Conservation (phyloP, 2,113 vertebrate genomes). For the Prunella fulvescens region DNA sequence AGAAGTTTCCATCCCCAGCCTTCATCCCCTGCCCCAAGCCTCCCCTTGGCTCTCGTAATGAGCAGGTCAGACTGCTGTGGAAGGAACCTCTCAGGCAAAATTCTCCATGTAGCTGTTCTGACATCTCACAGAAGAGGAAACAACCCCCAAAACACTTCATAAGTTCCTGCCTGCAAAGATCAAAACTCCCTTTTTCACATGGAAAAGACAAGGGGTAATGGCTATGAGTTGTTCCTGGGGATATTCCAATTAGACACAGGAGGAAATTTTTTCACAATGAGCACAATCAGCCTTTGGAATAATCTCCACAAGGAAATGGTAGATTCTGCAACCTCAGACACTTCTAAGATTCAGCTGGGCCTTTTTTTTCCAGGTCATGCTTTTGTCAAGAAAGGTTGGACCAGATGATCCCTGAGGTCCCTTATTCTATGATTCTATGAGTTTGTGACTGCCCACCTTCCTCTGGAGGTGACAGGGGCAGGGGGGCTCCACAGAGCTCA, state of each 20-base stretch:
- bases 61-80: not conserved
- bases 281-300: not conserved
- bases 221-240: not conserved
- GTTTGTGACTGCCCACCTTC: not conserved
- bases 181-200: not conserved
- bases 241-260: not conserved
- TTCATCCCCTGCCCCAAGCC: not conserved
- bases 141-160: not conserved
- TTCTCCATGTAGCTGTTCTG: not conserved
- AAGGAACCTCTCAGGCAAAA: not conserved
- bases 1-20: not conserved
- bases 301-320: not conserved
- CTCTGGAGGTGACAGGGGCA: not conserved
- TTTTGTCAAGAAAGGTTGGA: not conserved
- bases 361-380: not conserved
- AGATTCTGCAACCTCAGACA: not conserved
- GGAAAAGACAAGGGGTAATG: not conserved
- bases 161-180: not conserved
- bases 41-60: accelerated
- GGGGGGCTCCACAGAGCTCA: not conserved
- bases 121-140: not conserved
- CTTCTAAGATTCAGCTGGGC: not conserved
- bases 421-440: not conserved
- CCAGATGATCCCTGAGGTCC: not conserved
- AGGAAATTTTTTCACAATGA: not conserved